These are phyloP conservation scores for Lobophora halterata DNA, from an alignment of 2,888 invertebrate species.

Conservation along the genomic window DNA sequence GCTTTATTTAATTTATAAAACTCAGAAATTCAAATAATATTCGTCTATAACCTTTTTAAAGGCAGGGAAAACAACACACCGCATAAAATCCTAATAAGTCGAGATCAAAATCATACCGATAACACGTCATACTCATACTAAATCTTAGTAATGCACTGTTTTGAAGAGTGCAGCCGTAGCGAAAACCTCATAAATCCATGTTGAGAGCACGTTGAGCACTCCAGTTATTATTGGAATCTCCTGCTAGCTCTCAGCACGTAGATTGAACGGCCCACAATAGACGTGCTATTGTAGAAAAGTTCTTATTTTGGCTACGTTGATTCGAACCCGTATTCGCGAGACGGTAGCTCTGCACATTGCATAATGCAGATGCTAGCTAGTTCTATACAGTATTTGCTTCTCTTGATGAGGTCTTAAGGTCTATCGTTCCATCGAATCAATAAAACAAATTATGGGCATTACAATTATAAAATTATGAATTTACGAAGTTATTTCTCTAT, in stretches of 20 bases:
- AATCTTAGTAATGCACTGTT: constrained; percentile 19
- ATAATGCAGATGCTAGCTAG: neutral
- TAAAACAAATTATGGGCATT: too few species aligned
- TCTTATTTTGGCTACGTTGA: constrained; percentile 23
- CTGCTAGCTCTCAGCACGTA: constrained; percentile 36
- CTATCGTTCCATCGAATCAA: too few species aligned
- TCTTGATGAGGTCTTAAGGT: too few species aligned
- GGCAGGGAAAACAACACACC: too few species aligned
- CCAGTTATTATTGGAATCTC: constrained; percentile 60
- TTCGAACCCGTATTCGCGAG: constrained; percentile 1
- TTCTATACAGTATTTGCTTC: too few species aligned
- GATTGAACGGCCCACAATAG: constrained; percentile 46
- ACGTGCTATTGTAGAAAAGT: constrained; percentile 38
- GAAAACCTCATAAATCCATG: constrained; percentile 33
- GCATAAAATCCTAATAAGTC: too few species aligned
- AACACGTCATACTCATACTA: constrained; percentile 5
- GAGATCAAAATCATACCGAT: constrained; percentile 4
- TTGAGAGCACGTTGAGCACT: constrained; percentile 39
- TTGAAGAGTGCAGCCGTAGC: constrained; percentile 16
- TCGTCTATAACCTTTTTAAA: too few species aligned
- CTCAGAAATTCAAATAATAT: too few species aligned
- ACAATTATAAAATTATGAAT: too few species aligned
- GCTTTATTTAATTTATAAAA: too few species aligned
- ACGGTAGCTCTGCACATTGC: neutral
- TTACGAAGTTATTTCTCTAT: too few species aligned